A percentile compares a stretch with the other conserved stretches of the same genome.
Evolutionary conservation across 1,140 invertebrate genomes (phyloP).

Genomic region (Apis cerana): DNA sequence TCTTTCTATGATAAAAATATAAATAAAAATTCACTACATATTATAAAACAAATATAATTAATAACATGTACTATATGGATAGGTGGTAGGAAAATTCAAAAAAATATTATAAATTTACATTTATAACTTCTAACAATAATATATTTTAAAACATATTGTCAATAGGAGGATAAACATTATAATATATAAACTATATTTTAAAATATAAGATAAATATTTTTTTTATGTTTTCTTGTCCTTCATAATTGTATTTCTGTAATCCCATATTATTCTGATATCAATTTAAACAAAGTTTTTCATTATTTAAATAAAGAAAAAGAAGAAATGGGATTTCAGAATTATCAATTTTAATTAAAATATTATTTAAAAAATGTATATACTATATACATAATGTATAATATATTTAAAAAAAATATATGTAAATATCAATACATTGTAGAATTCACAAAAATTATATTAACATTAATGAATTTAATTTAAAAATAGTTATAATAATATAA

Average conservation of each 20-base stretch:
- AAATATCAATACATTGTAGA: conserved; percentile 21
- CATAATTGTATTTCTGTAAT: conserved; percentile 45
- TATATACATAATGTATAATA: conserved; percentile 45
- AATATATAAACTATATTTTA: conserved; percentile 78
- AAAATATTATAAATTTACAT: not conserved
- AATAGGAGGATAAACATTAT: conserved; percentile 77
- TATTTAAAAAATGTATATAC: conserved; percentile 44
- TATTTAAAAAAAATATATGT: conserved; percentile 22
- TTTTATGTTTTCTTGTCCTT: conserved; percentile 24
- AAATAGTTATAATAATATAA: not conserved
- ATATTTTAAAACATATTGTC: conserved; percentile 79
- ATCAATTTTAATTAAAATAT: conserved; percentile 48
- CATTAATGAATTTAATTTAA: not conserved
- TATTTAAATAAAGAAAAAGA: not conserved
- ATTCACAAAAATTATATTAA: conserved; percentile 29
- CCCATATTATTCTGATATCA: not conserved
- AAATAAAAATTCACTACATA: not conserved
- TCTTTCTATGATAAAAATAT: not conserved
- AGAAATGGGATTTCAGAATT: conserved; percentile 48
- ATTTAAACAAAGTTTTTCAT: not conserved
- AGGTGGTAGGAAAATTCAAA: conserved; percentile 7
- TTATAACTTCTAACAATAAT: conserved; percentile 77
- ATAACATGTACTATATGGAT: not conserved
- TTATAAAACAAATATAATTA: not conserved
- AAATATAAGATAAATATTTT: conserved; percentile 69